Percentiles rank a stretch among this genome's conserved stretches.
Evolutionary conservation across 2,797 vertebrate genomes (phyloP).

Genomic region (Enteromius argenteus): DNA sequence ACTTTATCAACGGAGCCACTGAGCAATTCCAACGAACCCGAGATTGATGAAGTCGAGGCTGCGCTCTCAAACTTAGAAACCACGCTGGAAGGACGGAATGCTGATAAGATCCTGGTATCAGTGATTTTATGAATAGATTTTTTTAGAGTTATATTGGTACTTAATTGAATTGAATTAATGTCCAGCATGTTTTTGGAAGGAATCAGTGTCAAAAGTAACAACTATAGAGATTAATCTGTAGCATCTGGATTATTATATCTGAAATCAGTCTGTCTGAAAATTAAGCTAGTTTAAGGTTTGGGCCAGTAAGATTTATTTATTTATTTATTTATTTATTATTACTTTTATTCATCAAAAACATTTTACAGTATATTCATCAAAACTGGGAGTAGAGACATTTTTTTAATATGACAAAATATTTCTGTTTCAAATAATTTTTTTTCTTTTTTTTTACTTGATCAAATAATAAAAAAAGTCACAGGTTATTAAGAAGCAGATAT

Average conservation of each 20-base stretch:
- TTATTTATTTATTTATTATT: neutral
- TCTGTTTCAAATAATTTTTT: neutral
- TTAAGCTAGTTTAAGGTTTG: neutral
- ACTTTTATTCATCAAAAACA: neutral
- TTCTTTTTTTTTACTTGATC: neutral
- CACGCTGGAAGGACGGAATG: conserved; percentile 87
- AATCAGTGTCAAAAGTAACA: neutral
- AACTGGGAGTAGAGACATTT: neutral
- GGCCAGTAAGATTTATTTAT: neutral
- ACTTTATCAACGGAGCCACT: conserved; percentile 83
- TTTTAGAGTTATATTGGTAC: neutral
- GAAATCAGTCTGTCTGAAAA: neutral
- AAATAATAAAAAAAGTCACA: neutral
- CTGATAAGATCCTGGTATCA: conserved; percentile 87
- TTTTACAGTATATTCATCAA: neutral
- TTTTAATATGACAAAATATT: neutral
- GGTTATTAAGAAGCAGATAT: neutral
- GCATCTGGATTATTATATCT: neutral
- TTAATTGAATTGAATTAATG: neutral
- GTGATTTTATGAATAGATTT: neutral
- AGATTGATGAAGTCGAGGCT: conserved; percentile 94
- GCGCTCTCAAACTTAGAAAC: conserved; percentile 95
- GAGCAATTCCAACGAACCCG: conserved; percentile 83
- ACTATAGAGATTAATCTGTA: neutral
- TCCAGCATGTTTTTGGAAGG: neutral